Percentiles rank a stretch among this genome's conserved stretches.
phyloP scores from a whole-genome alignment of 2,113 vertebrate genomes.

The Egretta garzetta region DNA sequence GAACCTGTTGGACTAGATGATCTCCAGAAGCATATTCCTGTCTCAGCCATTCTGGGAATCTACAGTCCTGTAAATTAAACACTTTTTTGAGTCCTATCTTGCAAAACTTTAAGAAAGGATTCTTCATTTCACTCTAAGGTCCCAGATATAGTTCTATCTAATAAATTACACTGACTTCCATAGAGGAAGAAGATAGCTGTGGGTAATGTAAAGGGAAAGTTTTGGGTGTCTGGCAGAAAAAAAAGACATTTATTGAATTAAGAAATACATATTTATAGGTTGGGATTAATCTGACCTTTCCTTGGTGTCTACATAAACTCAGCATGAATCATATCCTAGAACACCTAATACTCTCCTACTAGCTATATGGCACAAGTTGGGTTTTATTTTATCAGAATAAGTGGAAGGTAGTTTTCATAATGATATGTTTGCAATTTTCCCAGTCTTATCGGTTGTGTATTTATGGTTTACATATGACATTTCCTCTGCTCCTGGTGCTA shows the following conservation, averaged over 20 bases:
- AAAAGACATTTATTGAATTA: neutral
- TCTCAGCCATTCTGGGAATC: neutral
- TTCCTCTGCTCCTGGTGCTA: neutral
- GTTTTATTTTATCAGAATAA: neutral
- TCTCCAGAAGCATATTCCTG: neutral
- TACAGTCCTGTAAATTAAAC: neutral
- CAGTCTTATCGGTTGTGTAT: neutral
- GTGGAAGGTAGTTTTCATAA: neutral
- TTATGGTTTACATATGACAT: neutral
- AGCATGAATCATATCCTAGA: neutral
- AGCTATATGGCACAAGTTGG: fast-evolving
- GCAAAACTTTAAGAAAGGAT: neutral
- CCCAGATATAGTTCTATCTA: neutral
- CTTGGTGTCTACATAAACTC: neutral
- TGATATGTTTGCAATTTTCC: neutral
- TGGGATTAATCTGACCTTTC: neutral
- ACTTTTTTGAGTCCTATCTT: neutral
- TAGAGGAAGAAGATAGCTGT: neutral
- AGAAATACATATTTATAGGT: neutral
- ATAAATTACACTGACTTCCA: neutral
- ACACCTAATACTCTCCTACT: neutral
- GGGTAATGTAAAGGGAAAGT: neutral
- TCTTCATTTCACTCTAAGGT: neutral
- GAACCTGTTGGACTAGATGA: neutral
- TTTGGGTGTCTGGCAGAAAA: neutral